Percentiles rank a stretch among this genome's conserved stretches.
phyloP scores from a whole-genome alignment of 2,888 invertebrate genomes.

The Lathronympha strigana region DNA sequence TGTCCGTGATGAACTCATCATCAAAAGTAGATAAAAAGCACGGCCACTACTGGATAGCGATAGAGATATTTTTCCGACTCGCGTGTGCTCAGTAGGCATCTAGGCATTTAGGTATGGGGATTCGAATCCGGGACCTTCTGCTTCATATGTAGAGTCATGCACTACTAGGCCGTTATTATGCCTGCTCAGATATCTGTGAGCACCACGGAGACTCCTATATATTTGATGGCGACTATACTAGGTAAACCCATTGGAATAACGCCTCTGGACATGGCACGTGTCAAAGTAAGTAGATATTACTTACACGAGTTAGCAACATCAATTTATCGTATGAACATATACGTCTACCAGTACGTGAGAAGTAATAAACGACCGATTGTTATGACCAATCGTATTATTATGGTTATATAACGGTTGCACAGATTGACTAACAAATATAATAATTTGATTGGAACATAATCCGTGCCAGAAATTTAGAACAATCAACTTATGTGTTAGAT shows the following conservation, averaged over 20 bases:
- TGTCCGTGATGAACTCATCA: too few species aligned
- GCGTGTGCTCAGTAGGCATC: too few species aligned
- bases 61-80: too few species aligned
- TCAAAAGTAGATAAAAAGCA: too few species aligned
- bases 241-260: background rate
- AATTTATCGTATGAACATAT: slow-evolving; percentile 16
- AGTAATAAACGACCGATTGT: slow-evolving; percentile 17
- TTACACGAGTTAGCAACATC: slow-evolving; percentile 12
- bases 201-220: too few species aligned
- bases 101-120: too few species aligned
- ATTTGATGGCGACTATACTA: too few species aligned
- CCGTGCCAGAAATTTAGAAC: background rate
- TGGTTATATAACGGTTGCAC: slow-evolving; percentile 33
- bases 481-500: background rate
- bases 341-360: slow-evolving; percentile 12
- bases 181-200: too few species aligned
- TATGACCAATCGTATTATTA: slow-evolving; percentile 15
- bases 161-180: too few species aligned
- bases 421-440: slow-evolving; percentile 32
- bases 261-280: background rate
- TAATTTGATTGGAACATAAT: slow-evolving; percentile 21
- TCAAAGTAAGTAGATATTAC: slow-evolving; percentile 11
- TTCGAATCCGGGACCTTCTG: too few species aligned
- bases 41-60: too few species aligned
- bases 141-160: too few species aligned